phyloP scores from a whole-genome alignment of 2,113 vertebrate genomes.

The Menura novaehollandiae region DNA sequence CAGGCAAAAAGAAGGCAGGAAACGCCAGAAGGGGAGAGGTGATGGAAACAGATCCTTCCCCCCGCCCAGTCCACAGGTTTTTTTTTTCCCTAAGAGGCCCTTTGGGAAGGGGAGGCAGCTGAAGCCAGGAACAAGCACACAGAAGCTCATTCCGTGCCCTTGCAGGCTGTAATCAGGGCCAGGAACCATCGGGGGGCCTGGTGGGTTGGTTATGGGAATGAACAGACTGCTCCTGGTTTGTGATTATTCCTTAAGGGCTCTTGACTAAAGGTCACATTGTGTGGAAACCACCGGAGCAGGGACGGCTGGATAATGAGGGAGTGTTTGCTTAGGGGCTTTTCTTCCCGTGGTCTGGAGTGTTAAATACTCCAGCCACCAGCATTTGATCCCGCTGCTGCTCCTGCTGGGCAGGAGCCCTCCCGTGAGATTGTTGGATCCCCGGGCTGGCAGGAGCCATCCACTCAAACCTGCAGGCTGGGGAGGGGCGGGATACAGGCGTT shows the following conservation, averaged over 20 bases:
- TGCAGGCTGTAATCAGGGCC: not conserved
- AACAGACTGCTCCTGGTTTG: constrained; percentile 27
- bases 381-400: not conserved
- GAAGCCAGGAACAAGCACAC: not conserved
- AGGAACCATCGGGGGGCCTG: not conserved
- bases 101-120: constrained; percentile 2
- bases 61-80: not conserved
- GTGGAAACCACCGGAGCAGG: not conserved
- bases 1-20: not conserved
- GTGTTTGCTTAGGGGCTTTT: not conserved
- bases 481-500: not conserved
- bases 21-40: not conserved
- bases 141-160: not conserved
- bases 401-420: not conserved
- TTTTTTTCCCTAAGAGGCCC: not conserved
- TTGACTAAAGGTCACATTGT: constrained; percentile 50
- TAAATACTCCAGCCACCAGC: not conserved
- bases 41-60: not conserved
- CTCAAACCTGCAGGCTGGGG: not conserved
- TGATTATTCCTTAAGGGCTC: constrained; percentile 41
- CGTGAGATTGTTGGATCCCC: not conserved
- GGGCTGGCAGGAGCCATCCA: not conserved
- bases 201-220: not conserved
- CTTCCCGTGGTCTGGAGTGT: not conserved
- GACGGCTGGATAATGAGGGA: not conserved